phyloP scores from a whole-genome alignment of 2,888 invertebrate genomes.

The Julus scanicus region DNA sequence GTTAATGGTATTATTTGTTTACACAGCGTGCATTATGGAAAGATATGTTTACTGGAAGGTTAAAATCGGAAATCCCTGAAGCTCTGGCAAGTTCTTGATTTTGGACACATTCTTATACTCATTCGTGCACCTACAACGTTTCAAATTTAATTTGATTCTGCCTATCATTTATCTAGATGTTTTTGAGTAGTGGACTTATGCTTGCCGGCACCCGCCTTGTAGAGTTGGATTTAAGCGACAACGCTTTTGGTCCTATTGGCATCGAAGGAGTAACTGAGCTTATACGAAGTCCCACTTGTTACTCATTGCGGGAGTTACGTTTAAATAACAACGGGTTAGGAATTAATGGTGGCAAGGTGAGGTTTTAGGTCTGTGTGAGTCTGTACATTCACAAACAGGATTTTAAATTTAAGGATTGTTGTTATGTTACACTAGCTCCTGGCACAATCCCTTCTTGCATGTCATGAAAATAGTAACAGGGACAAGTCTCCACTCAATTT shows the following conservation, averaged over 20 bases:
- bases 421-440: slow-evolving; percentile 71
- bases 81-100: slow-evolving; percentile 74
- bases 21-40: slow-evolving; percentile 84
- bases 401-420: background rate
- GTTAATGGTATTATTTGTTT: slow-evolving; percentile 46
- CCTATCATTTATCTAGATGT: slow-evolving; percentile 68
- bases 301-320: slow-evolving; percentile 81
- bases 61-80: slow-evolving; percentile 94
- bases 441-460: slow-evolving; percentile 79
- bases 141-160: slow-evolving; percentile 50
- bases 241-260: slow-evolving; percentile 96
- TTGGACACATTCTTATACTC: background rate
- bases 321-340: slow-evolving; percentile 97
- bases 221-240: slow-evolving; percentile 93
- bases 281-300: slow-evolving; percentile 85
- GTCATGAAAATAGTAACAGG: slow-evolving; percentile 71
- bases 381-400: background rate
- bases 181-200: slow-evolving; percentile 83
- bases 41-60: slow-evolving; percentile 95
- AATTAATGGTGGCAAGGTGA: slow-evolving; percentile 81
- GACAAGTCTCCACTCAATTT: slow-evolving; percentile 78
- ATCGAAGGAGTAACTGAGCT: slow-evolving; percentile 86
- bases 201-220: slow-evolving; percentile 81
- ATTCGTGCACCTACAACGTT: background rate
- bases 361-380: background rate